phyloP scores from a whole-genome alignment of 2,113 vertebrate genomes.

The Rousettus leschenaultii region DNA sequence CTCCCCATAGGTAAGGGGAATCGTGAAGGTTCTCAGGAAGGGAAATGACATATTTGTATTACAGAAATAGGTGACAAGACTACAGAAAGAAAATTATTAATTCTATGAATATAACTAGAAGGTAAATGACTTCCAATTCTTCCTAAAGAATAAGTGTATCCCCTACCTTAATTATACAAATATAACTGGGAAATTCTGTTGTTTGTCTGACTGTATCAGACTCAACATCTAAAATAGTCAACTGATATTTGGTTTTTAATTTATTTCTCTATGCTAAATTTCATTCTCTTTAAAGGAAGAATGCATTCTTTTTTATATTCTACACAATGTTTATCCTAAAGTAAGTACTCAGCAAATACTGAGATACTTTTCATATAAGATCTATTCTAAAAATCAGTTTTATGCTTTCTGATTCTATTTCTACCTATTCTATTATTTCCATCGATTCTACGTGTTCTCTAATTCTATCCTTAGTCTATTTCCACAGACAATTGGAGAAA shows the following conservation, averaged over 20 bases:
- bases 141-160: not conserved
- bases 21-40: slow-evolving; percentile 14
- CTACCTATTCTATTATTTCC: not conserved
- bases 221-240: slow-evolving; percentile 33
- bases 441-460: not conserved
- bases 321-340: not conserved
- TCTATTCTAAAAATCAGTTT: not conserved
- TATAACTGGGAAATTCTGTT: slow-evolving; percentile 14
- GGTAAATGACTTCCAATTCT: not conserved
- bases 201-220: slow-evolving; percentile 18
- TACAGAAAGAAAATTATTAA: slow-evolving; percentile 32
- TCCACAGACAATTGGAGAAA: slow-evolving; percentile 11
- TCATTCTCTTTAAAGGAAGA: not conserved
- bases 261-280: slow-evolving; percentile 2
- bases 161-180: slow-evolving; percentile 27
- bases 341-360: not conserved
- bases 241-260: not conserved
- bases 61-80: slow-evolving; percentile 26
- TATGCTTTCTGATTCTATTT: not conserved
- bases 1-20: not conserved
- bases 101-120: slow-evolving; percentile 32
- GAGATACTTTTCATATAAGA: not conserved
- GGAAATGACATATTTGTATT: not conserved
- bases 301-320: not conserved
- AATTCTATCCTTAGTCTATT: not conserved